Evolutionary conservation across 2,888 invertebrate species (phyloP).

Genomic region (Eilema depressum): DNA sequence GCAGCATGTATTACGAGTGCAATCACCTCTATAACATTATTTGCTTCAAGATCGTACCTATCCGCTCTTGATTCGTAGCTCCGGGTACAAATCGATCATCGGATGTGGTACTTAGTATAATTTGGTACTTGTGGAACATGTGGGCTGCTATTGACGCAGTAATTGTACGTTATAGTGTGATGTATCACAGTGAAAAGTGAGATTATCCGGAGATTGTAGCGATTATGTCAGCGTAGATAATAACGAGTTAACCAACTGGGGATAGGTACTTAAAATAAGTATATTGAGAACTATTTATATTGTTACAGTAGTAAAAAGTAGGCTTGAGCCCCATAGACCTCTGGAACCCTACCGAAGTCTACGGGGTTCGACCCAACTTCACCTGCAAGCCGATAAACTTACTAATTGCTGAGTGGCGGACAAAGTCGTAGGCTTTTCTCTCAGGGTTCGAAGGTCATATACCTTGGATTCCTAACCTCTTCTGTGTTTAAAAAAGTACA

Average conservation of each 20-base stretch:
- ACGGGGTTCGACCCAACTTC: no score
- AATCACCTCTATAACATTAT: neutral
- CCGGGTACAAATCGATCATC: conserved; percentile 38
- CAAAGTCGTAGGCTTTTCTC: no score
- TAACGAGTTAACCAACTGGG: neutral
- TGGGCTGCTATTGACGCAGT: conserved; percentile 41
- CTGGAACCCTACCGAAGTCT: no score
- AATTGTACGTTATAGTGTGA: conserved; percentile 34
- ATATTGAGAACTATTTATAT: no score
- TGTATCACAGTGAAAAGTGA: conserved; percentile 26
- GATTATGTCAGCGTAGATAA: neutral
- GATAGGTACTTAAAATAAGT: no score
- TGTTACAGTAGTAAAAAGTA: no score
- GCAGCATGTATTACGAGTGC: neutral
- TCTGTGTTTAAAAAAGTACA: no score
- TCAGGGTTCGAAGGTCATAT: no score
- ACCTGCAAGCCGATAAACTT: no score
- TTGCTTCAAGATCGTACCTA: neutral
- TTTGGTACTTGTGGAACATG: conserved; percentile 38
- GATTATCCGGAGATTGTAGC: neutral
- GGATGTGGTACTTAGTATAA: conserved; percentile 33
- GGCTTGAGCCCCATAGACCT: no score
- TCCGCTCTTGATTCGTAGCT: conserved; percentile 32
- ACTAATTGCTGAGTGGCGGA: no score
- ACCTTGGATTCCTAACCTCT: no score